Base-by-base conservation (phyloP, 2,113 vertebrate species). In the Colaptes auratus region DNA sequence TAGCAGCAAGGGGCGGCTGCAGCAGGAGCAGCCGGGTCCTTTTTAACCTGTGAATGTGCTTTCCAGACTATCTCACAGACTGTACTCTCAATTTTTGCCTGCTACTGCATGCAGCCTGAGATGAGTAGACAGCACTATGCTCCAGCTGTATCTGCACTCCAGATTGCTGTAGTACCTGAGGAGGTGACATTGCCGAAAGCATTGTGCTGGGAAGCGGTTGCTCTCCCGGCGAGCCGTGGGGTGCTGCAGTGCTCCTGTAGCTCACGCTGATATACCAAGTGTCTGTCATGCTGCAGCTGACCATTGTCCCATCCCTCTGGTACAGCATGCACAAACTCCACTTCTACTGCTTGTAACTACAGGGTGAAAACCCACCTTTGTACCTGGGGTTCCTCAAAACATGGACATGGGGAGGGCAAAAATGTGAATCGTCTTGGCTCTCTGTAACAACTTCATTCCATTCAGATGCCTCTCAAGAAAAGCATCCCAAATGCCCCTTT, bases 61-160 rank as follows among this genome's bases (percentile, higher is more conserved):
- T 97, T 92, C 92, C 12, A 3, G 91, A 72, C 86, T 92, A 28
- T 86, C 82, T 95, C 91, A 93, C 78, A 64, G 89, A 94, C 93
- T 81, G 87, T 84, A 87, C 61, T 95, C 86, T 84, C 89, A 67
- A 88, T 92, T 96, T 70, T 96, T 95, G 92, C 95, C 94, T 97
- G 78, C 92, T 91, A 82, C 93, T 93, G 96, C 96, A 97, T 97
- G 96, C 96, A 86, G 88, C 93, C 95, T 86, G 86, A 92, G 96
- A 90, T 36, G 88, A 93, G 67, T 86, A 95, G 88, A 92, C 90
- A 91, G 82, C 81, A 55, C 5, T 48, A 70, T 1, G 67, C 93
- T 76, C 86, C 82, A 91, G 90, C 96, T 94, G 82, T 86, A 88
- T 88, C 91, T 89, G 78, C 84, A 55, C 91, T 94, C 84, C 92